These are phyloP conservation scores for Timandra comae DNA, from an alignment of 2,888 invertebrate genomes.

Conservation along the genomic window DNA sequence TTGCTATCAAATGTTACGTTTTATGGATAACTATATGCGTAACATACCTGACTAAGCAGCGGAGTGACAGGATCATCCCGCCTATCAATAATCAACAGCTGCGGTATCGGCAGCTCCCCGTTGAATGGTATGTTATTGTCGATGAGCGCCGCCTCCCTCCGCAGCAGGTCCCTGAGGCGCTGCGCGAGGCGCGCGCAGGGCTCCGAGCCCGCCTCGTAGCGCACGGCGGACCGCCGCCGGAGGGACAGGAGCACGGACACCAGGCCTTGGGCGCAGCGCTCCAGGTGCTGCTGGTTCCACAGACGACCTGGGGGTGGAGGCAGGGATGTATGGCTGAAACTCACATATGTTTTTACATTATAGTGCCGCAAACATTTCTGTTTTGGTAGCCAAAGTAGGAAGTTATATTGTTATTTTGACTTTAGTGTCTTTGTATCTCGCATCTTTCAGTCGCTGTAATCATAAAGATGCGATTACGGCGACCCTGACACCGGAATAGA, in stretches of 20 bases:
- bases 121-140: conserved; percentile 89
- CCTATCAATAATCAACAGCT: conserved; percentile 93
- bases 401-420: too few species aligned
- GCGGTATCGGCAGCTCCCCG: conserved; percentile 71
- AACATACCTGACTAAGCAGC: conserved; percentile 91
- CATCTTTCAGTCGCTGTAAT: too few species aligned
- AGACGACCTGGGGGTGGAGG: conserved; percentile 62
- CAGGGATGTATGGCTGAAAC: not conserved
- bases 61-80: conserved; percentile 98
- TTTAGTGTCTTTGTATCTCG: too few species aligned
- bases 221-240: conserved; percentile 92
- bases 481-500: too few species aligned
- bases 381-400: too few species aligned
- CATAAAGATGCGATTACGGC: too few species aligned
- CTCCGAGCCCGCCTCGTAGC: conserved; percentile 92
- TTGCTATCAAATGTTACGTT: too few species aligned
- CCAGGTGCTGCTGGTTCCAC: conserved; percentile 88
- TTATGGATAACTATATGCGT: too few species aligned
- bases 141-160: conserved; percentile 91
- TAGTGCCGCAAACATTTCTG: too few species aligned
- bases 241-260: conserved; percentile 90
- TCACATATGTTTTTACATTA: too few species aligned
- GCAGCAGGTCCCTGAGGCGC: conserved; percentile 88
- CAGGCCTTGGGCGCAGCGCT: conserved; percentile 89
- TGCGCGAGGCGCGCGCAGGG: conserved; percentile 91